Evolutionary conservation across 2,113 vertebrate genomes (phyloP).

Genomic region (Ranitomeya variabilis): DNA sequence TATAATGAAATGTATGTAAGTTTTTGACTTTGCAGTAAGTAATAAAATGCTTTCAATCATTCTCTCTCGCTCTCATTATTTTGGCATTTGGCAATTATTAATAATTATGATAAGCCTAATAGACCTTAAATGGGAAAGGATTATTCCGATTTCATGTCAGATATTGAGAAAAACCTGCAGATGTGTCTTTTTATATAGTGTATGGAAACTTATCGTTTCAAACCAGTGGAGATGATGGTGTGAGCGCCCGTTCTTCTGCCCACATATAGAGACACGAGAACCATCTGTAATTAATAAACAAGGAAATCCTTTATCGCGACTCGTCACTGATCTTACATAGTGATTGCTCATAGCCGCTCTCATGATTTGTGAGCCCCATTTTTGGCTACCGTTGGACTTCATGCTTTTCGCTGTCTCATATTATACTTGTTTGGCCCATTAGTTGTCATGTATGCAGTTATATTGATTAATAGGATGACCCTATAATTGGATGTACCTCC

Average conservation of each 20-base stretch:
- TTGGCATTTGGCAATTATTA: too few species aligned
- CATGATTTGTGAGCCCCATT: not conserved
- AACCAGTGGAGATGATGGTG: not conserved
- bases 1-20: too few species aligned
- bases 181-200: too few species aligned
- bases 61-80: too few species aligned
- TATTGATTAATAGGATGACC: slow-evolving; percentile 17
- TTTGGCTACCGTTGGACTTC: not conserved
- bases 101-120: too few species aligned
- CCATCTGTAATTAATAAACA: slow-evolving; percentile 4
- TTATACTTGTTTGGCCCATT: slow-evolving; percentile 4
- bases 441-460: slow-evolving; percentile 15
- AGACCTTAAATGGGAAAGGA: too few species aligned
- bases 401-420: not conserved
- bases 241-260: not conserved
- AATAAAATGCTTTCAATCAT: too few species aligned
- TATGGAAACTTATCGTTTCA: too few species aligned
- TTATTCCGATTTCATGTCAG: too few species aligned
- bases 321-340: not conserved
- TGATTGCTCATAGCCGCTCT: not conserved
- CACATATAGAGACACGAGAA: not conserved
- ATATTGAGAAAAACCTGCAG: too few species aligned
- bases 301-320: slow-evolving; percentile 27
- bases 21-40: too few species aligned
- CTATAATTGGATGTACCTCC: not conserved